Evolutionary conservation across 1,140 invertebrate genomes (phyloP), one percentile per base, ranked within the genome.

Genomic region (Zaprionus capensis): DNA sequence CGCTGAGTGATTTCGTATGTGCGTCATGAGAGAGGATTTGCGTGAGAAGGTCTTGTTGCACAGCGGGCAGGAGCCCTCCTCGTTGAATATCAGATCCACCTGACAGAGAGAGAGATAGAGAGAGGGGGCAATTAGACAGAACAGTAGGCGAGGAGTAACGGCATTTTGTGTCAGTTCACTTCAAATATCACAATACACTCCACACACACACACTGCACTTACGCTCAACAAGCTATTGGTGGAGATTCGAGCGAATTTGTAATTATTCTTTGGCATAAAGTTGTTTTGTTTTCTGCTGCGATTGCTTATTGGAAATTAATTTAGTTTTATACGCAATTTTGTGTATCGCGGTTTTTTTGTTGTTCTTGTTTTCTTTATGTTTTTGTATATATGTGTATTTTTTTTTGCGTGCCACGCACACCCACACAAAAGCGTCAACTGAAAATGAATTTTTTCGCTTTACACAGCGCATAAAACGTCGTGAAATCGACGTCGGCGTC

Each of bases 11-110:
- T 95, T 94, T 36, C 94, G 93, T 92, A 95, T 93, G 81, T 95
- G 94, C 82, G 94, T 94, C 88, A 94, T 93, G 81, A 94, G 84
- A 83, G 94, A 94, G 80, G 93, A 92, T 82, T 93, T 94, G 77
- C 94, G 94, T 80, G 94, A 93, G 91, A 95, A 95, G 66, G 94
- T 93, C 91, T 95, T 95, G 84, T 94, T 94, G 87, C 94, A 95
- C 67, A 94, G 91, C 69, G 91, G 93, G 88, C 94, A 94, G 41
- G 92, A 92, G 77, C 92, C 92, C 81, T 93, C 92, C 81, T 93
- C 92, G 76, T 92, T 93, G 78, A 93, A 92, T 79, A 93, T 86
- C 59, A 92, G 81, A 91, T 93, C 92, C 75, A 92, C 91, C 92
- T 93, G 24, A 20, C n/a, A 17, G 44, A 36, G 5, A 66, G 26